Evolutionary conservation across 2,797 vertebrate species (phyloP).

Genomic region (Nannoperca obscura): DNA sequence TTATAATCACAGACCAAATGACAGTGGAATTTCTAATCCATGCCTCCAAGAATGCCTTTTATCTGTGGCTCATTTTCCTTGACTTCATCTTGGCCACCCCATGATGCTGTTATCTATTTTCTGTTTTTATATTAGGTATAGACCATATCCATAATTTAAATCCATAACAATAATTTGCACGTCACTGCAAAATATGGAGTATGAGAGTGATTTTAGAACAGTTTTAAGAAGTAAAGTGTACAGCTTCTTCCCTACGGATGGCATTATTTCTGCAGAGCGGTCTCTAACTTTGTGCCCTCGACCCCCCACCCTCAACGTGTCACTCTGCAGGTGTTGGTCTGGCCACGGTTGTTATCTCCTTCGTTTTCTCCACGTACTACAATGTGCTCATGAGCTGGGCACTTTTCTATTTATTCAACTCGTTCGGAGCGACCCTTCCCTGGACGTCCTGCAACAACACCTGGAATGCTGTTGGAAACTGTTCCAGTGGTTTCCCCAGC

Average conservation of each 20-base stretch:
- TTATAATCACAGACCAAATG: constrained; percentile 16
- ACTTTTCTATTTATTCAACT: constrained; percentile 84
- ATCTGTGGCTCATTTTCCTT: constrained; percentile 16
- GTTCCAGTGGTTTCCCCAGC: constrained; percentile 79
- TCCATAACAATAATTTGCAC: constrained; percentile 14
- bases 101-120: neutral
- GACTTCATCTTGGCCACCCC: neutral
- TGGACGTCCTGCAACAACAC: constrained; percentile 86
- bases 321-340: constrained; percentile 83
- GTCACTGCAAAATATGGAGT: neutral
- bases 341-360: constrained; percentile 84
- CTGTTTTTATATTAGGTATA: neutral
- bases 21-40: constrained; percentile 47
- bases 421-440: constrained; percentile 77
- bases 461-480: constrained; percentile 81
- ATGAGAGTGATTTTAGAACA: neutral
- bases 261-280: neutral
- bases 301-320: constrained; percentile 32
- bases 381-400: constrained; percentile 86
- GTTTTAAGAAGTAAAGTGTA: neutral
- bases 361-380: constrained; percentile 84
- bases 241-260: constrained; percentile 13
- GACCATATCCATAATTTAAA: neutral
- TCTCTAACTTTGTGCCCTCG: constrained; percentile 33
- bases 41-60: constrained; percentile 43